Evolutionary conservation across 2,113 vertebrate genomes (phyloP).

Genomic region (Salvelinus alpinus): DNA sequence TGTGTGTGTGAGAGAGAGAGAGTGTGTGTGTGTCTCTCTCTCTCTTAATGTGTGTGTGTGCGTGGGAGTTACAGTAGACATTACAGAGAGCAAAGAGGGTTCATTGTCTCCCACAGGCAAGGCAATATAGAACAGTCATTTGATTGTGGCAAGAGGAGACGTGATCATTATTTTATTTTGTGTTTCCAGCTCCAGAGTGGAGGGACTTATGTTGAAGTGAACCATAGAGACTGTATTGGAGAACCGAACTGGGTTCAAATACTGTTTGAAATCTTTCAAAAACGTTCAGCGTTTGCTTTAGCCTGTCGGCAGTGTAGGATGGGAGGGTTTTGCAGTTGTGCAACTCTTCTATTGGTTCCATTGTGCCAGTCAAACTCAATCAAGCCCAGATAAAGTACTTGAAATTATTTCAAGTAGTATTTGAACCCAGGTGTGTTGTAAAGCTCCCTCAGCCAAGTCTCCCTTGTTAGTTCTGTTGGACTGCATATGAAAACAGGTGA

Average conservation of each 20-base stretch:
- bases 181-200: constrained; percentile 45
- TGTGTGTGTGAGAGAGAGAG: no score
- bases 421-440: constrained; percentile 23
- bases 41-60: constrained; percentile 25
- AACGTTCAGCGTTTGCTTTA: no score
- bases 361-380: no score
- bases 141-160: constrained; percentile 47
- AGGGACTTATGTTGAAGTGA: constrained; percentile 50
- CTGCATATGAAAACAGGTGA: constrained; percentile 23
- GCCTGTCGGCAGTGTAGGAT: no score
- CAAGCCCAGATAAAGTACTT: no score
- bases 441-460: constrained; percentile 32
- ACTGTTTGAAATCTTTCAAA: no score
- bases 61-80: constrained; percentile 31
- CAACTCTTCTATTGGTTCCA: no score
- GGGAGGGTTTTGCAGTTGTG: no score
- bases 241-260: not conserved
- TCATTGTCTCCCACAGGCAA: constrained; percentile 52
- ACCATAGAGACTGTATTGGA: constrained; percentile 46
- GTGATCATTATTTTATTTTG: constrained; percentile 41
- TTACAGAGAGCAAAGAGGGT: constrained; percentile 21
- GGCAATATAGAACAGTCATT: constrained; percentile 50
- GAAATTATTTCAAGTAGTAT: no score
- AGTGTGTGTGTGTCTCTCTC: not conserved
- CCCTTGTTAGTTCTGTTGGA: constrained; percentile 19